phyloP scores from a whole-genome alignment of 2,888 invertebrate genomes.

The Chirona hameri region DNA sequence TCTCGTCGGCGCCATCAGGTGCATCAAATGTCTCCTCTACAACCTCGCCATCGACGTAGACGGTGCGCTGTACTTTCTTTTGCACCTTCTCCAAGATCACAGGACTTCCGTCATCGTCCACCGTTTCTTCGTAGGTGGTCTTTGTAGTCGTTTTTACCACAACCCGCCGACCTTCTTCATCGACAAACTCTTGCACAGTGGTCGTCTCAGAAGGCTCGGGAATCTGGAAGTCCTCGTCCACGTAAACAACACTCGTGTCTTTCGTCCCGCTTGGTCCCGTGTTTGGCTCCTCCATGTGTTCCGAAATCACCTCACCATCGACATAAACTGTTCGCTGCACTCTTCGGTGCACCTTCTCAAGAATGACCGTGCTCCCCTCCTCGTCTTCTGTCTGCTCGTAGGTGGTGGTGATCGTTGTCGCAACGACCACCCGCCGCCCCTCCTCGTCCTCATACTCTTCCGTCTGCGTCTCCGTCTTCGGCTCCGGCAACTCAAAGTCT shows the following conservation, averaged over 20 bases:
- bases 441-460: conserved; percentile 9
- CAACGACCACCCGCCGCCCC: background rate
- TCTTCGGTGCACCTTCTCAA: background rate
- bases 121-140: background rate
- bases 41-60: background rate
- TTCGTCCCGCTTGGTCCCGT: background rate
- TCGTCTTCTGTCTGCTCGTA: conserved; percentile 1
- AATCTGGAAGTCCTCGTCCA: conserved; percentile 3
- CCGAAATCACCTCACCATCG: background rate
- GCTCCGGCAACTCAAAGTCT: conserved; percentile 1
- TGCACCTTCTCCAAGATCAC: background rate
- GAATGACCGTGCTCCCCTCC: background rate
- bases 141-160: background rate
- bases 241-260: background rate
- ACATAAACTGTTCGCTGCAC: conserved; percentile 6
- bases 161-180: background rate
- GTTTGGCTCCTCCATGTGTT: background rate
- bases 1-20: background rate
- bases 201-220: background rate
- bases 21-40: background rate
- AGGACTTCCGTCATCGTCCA: background rate
- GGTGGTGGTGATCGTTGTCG: background rate
- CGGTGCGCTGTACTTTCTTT: background rate
- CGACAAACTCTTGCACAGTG: background rate
- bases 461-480: background rate